Evolutionary conservation across 2,888 invertebrate genomes (phyloP), one percentile per base, ranked within the genome.

Genomic region (Leptopilina syphax): DNA sequence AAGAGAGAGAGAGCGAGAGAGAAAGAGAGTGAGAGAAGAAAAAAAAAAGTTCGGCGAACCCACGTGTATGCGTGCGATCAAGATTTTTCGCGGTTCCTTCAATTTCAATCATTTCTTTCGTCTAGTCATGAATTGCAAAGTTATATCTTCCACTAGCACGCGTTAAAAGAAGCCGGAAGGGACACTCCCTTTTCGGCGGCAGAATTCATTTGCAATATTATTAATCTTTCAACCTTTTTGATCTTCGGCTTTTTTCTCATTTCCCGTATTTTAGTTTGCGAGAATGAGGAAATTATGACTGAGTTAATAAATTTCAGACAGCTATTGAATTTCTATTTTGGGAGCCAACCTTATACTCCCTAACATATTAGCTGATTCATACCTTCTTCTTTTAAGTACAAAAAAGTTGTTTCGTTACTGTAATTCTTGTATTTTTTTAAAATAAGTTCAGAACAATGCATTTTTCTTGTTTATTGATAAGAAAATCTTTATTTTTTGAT

Each of bases 51-150:
- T 70, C 70, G 54, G 54, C 54, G 70, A 70, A 50, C 70, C 54
- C 54, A 44, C 8, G 44, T 44, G 44, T 5, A 44, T 44, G 44
- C 44, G 44, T 44, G 54, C 54, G 34, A 70, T 70, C 54, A 54
- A 70, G 41, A 66, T 65, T 63, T 54, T 77, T 63, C 44, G 47
- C 67, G 76, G 80, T 50, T 70, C 70, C 27, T 70, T 70, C 68
- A 7, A 8, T 24, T 24, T 44, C 44, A 44, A 44, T 44, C 7
- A 44, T 50, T 47, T 18, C n/a, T 54, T 70, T 54, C 27, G 70
- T 70, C 54, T 54, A 54, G 70, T 70, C 70, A 70, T 44, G 44
- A 6, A 44, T 44, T 0, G 44, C 44, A 44, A 44, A 44, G 44
- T 24, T 24, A 24, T 27, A 50, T 24, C 70, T 54, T 70, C 18